Evolutionary conservation across 2,888 invertebrate genomes (phyloP), one percentile per base, ranked within the genome.

Genomic region (Sepiola atlantica): DNA sequence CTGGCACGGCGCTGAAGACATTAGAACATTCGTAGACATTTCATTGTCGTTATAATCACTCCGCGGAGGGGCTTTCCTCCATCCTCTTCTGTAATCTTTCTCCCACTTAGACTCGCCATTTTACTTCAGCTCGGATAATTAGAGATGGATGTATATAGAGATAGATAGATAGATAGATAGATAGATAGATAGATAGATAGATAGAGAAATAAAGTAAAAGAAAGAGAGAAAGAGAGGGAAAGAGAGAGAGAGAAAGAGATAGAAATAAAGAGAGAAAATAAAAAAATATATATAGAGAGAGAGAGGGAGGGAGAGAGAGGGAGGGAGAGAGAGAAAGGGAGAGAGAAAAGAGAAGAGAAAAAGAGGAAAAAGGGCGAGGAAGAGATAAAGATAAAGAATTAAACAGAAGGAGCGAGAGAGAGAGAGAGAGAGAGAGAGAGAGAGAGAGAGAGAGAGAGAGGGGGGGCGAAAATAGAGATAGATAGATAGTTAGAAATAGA

Each of bases 1-100:
- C n/a, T 77, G 32, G 77, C 77, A 77, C 32, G 77, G n/a, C n/a
- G n/a, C 77, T 77, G 77, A 77, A 77, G 77, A 32, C n/a, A 77
- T 77, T 77, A 77, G n/a, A 77, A 14, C 77, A 77, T 77, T 77
- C 77, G 77, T 77, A 77, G 77, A 77, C 77, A 77, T 77, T 77
- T 77, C 77, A 77, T 77, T 77, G 77, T 77, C 77, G n/a, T 77
- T n/a, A n/a, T n/a, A 77, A 77, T 77, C 77, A n/a, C 77, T 77
- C n/a, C 77, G 77, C 77, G 32, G n/a, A 77, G n/a, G 77, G n/a
- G 14, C 4, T 32, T 32, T 16, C n/a, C 16, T 32, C 77, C 77
- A 32, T 18, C 77, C n/a, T 77, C 16, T n/a, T 8, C 77, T n/a
- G n/a, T 77, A 77, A 77, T 77, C n/a, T 77, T 77, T 77, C n/a